phyloP scores from a whole-genome alignment of 2,888 invertebrate genomes.

The Thumatha senex region DNA sequence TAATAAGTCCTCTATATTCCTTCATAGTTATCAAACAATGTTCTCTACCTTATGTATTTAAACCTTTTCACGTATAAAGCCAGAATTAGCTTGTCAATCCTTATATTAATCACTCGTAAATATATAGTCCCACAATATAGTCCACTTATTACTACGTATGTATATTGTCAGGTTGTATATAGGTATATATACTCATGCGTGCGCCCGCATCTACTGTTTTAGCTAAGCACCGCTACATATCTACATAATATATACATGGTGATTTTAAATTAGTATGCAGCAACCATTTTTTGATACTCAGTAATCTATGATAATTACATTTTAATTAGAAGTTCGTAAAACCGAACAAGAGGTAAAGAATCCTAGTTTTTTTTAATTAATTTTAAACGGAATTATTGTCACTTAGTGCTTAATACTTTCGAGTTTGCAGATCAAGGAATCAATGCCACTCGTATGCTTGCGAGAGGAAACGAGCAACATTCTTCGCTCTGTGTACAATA shows the following conservation, averaged over 20 bases:
- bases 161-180: slow-evolving; percentile 67
- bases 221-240: slow-evolving; percentile 80
- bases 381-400: no score
- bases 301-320: slow-evolving; percentile 13
- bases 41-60: slow-evolving; percentile 63
- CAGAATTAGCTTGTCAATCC: slow-evolving; percentile 76
- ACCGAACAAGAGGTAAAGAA: no score
- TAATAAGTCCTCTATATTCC: slow-evolving; percentile 78
- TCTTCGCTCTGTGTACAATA: no score
- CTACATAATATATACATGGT: slow-evolving; percentile 55
- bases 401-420: no score
- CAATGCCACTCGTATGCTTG: no score
- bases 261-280: no score
- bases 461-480: no score
- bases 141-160: slow-evolving; percentile 48
- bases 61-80: slow-evolving; percentile 65
- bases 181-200: slow-evolving; percentile 51
- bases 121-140: slow-evolving; percentile 62
- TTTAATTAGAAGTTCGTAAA: no score
- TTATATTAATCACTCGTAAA: slow-evolving; percentile 65
- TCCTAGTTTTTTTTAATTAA: no score
- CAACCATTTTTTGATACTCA: no score
- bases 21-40: slow-evolving; percentile 69
- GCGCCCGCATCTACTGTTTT: slow-evolving; percentile 60
- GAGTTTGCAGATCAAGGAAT: no score